A percentile compares a stretch with the other conserved stretches of the same genome.
Conservation (phyloP, 2,797 vertebrate species). For the Sylvilagus floridanus region DNA sequence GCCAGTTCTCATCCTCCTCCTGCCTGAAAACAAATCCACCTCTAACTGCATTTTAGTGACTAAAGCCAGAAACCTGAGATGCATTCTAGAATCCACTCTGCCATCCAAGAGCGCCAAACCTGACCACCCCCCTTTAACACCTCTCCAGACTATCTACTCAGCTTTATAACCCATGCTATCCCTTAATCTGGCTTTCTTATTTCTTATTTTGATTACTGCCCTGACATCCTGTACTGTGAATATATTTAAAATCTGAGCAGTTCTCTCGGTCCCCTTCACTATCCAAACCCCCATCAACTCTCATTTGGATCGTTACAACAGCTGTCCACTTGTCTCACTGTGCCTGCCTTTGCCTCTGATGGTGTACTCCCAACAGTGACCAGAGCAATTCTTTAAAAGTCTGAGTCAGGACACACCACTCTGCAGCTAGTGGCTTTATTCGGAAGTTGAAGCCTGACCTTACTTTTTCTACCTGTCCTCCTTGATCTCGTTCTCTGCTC, state of each 20-base stretch:
- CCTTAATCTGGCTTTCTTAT: neutral
- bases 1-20: neutral
- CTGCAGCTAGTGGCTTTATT: neutral
- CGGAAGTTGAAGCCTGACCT: neutral
- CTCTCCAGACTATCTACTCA: neutral
- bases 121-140: neutral
- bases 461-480: neutral
- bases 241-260: neutral
- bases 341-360: neutral
- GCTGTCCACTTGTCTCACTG: neutral
- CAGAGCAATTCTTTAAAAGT: neutral
- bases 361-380: neutral
- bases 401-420: neutral
- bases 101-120: neutral
- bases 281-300: neutral
- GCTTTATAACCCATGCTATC: neutral
- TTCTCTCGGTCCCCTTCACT: neutral
- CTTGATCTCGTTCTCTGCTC: neutral
- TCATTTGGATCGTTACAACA: neutral
- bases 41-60: neutral
- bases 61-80: neutral
- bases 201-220: neutral
- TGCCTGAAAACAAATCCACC: neutral
- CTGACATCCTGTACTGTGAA: neutral
- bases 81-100: conserved; percentile 4